Conservation (phyloP, 1,140 invertebrate genomes). For the Drosophila ercepeae region DNA sequence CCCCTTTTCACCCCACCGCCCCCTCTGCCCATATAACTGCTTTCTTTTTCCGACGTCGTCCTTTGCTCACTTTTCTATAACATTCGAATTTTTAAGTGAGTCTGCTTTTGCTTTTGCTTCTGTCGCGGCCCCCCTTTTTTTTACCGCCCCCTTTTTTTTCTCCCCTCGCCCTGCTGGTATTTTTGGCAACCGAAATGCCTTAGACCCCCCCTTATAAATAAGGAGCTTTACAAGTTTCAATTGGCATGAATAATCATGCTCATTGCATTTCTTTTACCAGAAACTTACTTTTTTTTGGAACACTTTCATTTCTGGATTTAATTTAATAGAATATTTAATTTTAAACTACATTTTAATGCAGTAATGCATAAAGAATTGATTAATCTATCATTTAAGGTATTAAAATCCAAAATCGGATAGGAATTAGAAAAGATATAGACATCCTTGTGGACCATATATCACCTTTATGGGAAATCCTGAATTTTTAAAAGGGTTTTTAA, state of each 20-base stretch:
- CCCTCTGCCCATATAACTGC: slow-evolving; percentile 12
- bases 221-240: not conserved
- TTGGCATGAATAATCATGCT: not conserved
- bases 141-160: not conserved
- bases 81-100: slow-evolving; percentile 81
- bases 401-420: too few relatives aligned
- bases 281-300: not conserved
- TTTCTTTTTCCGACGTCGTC: slow-evolving; percentile 31
- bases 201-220: not conserved
- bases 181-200: not conserved
- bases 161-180: slow-evolving; percentile 3
- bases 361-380: too few relatives aligned
- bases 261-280: not conserved
- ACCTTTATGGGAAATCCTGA: too few relatives aligned
- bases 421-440: too few relatives aligned
- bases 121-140: not conserved
- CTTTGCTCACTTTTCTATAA: slow-evolving; percentile 80
- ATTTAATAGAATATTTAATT: too few relatives aligned
- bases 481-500: too few relatives aligned
- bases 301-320: too few relatives aligned
- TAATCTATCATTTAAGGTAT: too few relatives aligned
- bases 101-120: slow-evolving; percentile 29
- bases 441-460: too few relatives aligned
- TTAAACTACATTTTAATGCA: too few relatives aligned
- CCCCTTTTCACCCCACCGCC: not conserved